Evolutionary conservation across 1,140 invertebrate species (phyloP).

Genomic region (Cherax quadricarinatus): DNA sequence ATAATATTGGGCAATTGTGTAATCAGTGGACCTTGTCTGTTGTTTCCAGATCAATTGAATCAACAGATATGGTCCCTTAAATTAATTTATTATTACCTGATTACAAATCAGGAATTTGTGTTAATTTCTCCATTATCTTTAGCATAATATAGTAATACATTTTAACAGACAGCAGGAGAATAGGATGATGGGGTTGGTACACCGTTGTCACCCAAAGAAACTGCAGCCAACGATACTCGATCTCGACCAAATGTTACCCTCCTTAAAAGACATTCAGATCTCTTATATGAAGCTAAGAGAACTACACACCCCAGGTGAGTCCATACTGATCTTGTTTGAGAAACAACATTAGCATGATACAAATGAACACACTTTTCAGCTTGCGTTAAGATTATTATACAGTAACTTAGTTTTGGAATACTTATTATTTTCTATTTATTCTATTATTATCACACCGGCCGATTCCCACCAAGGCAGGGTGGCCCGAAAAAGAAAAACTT

Average conservation of each 20-base stretch:
- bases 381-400: not conserved
- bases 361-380: not conserved
- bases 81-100: no score
- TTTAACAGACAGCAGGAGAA: conserved; percentile 61
- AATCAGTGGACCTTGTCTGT: no score
- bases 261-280: conserved; percentile 58
- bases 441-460: no score
- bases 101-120: no score
- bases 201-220: conserved; percentile 59
- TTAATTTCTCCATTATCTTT: no score
- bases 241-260: conserved; percentile 62
- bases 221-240: conserved; percentile 55
- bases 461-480: no score
- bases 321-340: not conserved
- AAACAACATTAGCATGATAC: not conserved
- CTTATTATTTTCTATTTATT: no score
- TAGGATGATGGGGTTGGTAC: conserved; percentile 60
- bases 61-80: no score
- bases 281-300: conserved; percentile 58
- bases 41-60: no score
- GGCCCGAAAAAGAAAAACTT: no score
- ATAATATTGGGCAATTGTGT: no score
- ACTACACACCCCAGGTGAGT: conserved; percentile 57
- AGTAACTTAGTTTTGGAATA: no score
- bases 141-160: not conserved